phyloP scores from a whole-genome alignment of 23 tunicate genomes.

The Corella eumyota region DNA sequence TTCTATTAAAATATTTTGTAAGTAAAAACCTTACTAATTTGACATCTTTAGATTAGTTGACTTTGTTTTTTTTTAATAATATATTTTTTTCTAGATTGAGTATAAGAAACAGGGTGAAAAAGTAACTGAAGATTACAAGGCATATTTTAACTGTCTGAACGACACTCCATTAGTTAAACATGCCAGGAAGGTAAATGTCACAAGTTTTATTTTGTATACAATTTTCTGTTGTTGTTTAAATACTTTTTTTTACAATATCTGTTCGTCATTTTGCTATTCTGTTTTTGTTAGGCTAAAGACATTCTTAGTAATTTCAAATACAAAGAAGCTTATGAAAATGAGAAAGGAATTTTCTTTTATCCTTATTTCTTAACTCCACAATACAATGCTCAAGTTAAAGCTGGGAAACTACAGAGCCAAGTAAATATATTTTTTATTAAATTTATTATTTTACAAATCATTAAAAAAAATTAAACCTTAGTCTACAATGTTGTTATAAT shows the following conservation, averaged over 20 bases:
- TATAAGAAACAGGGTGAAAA: slow-evolving; percentile 57
- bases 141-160: slow-evolving; percentile 39
- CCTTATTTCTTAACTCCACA: slow-evolving; percentile 84
- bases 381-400: slow-evolving; percentile 72
- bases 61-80: no score
- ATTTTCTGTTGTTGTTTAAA: not conserved
- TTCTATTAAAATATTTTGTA: no score
- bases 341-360: slow-evolving; percentile 63
- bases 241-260: not conserved
- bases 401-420: slow-evolving; percentile 70
- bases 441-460: not conserved
- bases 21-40: no score
- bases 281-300: slow-evolving; percentile 28
- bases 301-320: slow-evolving; percentile 57
- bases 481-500: not conserved
- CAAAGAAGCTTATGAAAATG: slow-evolving; percentile 80
- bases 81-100: slow-evolving; percentile 32
- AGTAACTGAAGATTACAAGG: slow-evolving; percentile 43
- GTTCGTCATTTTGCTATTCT: not conserved
- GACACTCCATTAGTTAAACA: slow-evolving; percentile 45
- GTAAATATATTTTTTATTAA: slow-evolving; percentile 12
- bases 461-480: not conserved
- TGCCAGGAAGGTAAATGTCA: slow-evolving; percentile 47
- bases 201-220: not conserved
- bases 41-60: no score